Evolutionary conservation across 2,797 vertebrate species (phyloP).

Genomic region (Aplochiton taeniatus): DNA sequence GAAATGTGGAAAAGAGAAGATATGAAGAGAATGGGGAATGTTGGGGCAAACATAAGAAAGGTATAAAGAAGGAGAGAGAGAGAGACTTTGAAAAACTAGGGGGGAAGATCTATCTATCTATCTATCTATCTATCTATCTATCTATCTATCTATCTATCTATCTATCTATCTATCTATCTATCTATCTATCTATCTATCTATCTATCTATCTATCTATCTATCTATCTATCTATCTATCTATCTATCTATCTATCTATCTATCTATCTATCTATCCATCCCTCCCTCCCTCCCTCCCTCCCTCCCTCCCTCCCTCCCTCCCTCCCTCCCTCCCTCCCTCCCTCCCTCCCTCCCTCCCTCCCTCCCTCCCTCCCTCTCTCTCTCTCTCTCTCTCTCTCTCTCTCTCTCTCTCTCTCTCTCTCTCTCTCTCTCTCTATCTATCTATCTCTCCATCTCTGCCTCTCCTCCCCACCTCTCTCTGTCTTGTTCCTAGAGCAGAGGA

Average conservation of each 20-base stretch:
- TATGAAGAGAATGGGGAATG: no score
- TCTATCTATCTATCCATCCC: neutral
- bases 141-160: neutral
- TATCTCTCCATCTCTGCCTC: neutral
- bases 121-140: no score
- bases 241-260: neutral
- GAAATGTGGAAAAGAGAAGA: no score
- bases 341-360: neutral
- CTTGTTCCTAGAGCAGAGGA: conserved; percentile 35
- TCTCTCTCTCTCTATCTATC: neutral
- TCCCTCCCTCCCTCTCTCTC: neutral
- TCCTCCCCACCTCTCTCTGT: conserved; percentile 25
- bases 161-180: neutral
- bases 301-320: conserved; percentile 11
- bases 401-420: neutral
- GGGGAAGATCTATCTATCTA: neutral
- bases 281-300: neutral
- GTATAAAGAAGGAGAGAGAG: no score
- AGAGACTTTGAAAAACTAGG: no score
- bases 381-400: neutral
- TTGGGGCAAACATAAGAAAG: no score
- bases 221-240: conserved; percentile 3
- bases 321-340: conserved; percentile 6
- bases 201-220: neutral
- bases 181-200: no score